These are phyloP conservation scores for Chaitophorus viminalis DNA, from an alignment of 2,888 invertebrate genomes.

Conservation along the genomic window DNA sequence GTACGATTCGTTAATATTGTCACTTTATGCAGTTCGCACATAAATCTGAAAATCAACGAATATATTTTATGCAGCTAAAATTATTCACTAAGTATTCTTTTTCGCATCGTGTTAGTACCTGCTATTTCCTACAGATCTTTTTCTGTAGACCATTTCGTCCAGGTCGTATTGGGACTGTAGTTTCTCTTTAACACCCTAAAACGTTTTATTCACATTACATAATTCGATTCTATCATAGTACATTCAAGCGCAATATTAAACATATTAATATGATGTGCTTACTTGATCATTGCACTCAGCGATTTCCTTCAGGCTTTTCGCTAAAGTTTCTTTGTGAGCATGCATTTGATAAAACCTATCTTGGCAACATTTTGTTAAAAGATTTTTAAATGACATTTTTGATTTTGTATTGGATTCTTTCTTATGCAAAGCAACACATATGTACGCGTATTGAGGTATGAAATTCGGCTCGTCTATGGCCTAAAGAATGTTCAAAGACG, in stretches of 20 bases:
- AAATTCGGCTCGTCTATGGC: too few species aligned
- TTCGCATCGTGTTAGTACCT: conserved; percentile 71
- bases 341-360: too few species aligned
- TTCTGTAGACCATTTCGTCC: conserved; percentile 79
- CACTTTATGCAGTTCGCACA: conserved; percentile 77
- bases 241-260: not conserved
- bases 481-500: too few species aligned
- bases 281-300: not conserved
- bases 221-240: not conserved
- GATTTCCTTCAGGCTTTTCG: too few species aligned
- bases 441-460: too few species aligned
- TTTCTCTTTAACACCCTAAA: conserved; percentile 78
- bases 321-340: too few species aligned
- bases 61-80: not conserved
- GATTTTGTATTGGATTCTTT: too few species aligned
- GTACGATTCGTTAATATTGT: conserved; percentile 84
- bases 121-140: conserved; percentile 89
- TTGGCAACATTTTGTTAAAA: too few species aligned
- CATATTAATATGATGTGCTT: not conserved
- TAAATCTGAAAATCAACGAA: not conserved
- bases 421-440: too few species aligned
- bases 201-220: conserved; percentile 47
- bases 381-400: too few species aligned
- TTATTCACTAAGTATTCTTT: too few species aligned
- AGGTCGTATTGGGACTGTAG: conserved; percentile 76